Evolutionary conservation across 2,113 vertebrate genomes (phyloP).

Genomic region (Pipra filicauda): DNA sequence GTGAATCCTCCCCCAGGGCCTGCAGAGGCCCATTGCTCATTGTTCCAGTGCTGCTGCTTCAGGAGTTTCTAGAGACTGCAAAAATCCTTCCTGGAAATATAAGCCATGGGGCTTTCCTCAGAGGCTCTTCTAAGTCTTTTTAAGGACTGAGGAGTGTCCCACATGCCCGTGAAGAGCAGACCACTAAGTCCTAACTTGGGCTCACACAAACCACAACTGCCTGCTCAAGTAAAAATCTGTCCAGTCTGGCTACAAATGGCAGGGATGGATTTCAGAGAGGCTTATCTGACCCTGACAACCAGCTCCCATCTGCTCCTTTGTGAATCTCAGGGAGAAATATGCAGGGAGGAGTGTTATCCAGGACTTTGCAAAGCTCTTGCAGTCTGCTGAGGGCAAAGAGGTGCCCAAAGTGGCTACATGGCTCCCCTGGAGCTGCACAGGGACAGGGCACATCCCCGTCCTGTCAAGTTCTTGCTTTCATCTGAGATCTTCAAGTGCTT

Average conservation of each 20-base stretch:
- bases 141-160: not conserved
- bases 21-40: not conserved
- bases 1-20: not conserved
- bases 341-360: not conserved
- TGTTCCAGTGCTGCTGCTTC: not conserved
- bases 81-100: not conserved
- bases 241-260: not conserved
- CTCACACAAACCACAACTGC: not conserved
- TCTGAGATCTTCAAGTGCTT: not conserved
- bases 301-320: not conserved
- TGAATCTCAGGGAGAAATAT: not conserved
- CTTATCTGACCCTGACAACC: not conserved
- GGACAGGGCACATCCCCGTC: not conserved
- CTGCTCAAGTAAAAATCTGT: not conserved
- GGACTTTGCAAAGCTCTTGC: not conserved
- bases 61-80: not conserved
- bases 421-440: not conserved
- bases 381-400: not conserved
- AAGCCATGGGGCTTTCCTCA: not conserved
- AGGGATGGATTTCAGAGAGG: not conserved
- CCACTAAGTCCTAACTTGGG: not conserved
- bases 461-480: not conserved
- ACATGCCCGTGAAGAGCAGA: rapidly evolving
- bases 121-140: not conserved
- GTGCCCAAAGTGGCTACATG: rapidly evolving